Evolutionary conservation across 1,140 invertebrate species (phyloP), one percentile per base, ranked within the genome.

Genomic region (Cotesia glomerata): DNA sequence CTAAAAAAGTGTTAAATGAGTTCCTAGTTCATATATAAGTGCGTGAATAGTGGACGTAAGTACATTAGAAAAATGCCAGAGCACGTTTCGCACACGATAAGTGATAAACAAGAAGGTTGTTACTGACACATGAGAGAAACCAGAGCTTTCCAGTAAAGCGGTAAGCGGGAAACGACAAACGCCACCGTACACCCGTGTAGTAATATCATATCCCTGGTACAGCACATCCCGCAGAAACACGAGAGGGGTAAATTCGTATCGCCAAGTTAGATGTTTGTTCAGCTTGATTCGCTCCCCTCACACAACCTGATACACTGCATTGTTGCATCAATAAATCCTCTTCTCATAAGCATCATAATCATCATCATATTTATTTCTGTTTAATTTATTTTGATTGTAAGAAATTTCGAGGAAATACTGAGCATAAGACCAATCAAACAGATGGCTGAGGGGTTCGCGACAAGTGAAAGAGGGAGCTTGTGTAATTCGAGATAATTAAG

Each of bases 261-360:
- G 85, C 80, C 76, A 81, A 84, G 81, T 86, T 84, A 78, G 81
- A 85, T 87, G 85, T 87, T 87, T 87, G 82, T 82, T 81, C 84
- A 87, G 85, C 85, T 87, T 86, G 86, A 87, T 87, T 86, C 84
- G 82, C 84, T 80, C 80, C 77, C 81, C 74, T 77, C 64, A 45
- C 49, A 73, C 73, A 72, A 26, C 45, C 51, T 39, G 65, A 67
- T 66, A 62, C 71, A 54, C 71, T 72, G 63, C 67, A 58, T 62
- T 63, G 63, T 75, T 74, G 75, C 76, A 45, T 45, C 11, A 45
- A 45, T 45, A 45, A 45, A 45, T 11, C 26, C 26, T 26, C 26
- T 3, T 26, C 26, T 26, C 26, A 26, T 26, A 26, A 26, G 26
- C 39, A 45, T 45, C 39, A 45, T 45, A 45, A 7, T 45, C 7